These are phyloP conservation scores for Erythrocebus patas DNA, from an alignment of 2,113 vertebrate species.

Conservation along the genomic window DNA sequence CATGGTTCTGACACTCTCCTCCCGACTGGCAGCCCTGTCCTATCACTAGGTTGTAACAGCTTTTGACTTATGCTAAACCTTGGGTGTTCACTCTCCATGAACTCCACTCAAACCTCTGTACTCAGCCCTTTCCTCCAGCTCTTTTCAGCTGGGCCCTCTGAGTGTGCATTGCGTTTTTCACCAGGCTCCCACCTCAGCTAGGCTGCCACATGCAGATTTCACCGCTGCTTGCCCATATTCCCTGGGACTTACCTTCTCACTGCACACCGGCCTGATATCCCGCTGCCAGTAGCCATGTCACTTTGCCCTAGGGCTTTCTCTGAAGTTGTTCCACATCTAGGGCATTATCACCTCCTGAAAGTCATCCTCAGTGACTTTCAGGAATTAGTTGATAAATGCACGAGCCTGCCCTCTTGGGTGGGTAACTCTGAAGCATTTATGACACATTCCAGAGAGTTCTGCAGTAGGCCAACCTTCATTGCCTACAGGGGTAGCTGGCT, in stretches of 20 bases:
- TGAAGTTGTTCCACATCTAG: background rate
- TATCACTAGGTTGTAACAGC: background rate
- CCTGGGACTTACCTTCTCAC: background rate
- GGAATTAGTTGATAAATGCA: background rate
- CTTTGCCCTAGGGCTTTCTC: background rate
- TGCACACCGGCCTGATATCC: background rate
- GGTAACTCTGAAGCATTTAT: too few relatives aligned
- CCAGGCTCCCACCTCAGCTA: too few relatives aligned
- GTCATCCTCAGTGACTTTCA: too few relatives aligned
- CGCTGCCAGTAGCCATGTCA: background rate
- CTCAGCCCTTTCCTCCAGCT: too few relatives aligned
- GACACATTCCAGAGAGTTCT: background rate
- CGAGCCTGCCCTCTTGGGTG: background rate
- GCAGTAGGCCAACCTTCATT: too few relatives aligned
- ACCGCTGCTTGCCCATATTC: background rate
- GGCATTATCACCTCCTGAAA: background rate
- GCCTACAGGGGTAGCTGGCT: background rate
- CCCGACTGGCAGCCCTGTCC: background rate
- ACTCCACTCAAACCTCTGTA: too few relatives aligned
- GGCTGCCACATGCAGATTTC: background rate
- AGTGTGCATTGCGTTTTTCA: too few relatives aligned
- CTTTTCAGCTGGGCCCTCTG: too few relatives aligned
- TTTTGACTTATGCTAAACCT: background rate
- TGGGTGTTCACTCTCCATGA: too few relatives aligned
- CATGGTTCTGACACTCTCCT: background rate